Evolutionary conservation across 2,113 vertebrate genomes (phyloP).

Genomic region (Hiodon tergisus): DNA sequence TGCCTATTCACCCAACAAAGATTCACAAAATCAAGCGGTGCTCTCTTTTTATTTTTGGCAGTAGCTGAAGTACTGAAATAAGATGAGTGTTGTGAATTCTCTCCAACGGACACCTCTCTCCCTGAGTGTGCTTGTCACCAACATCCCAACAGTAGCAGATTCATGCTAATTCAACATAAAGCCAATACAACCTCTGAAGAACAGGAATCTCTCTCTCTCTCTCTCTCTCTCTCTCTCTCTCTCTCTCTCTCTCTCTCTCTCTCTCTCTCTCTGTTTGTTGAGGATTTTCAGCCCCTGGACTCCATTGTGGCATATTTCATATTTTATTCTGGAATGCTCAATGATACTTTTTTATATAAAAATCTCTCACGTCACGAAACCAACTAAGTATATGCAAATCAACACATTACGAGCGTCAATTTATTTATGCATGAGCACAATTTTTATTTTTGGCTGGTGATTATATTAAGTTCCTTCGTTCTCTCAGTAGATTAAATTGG

Average conservation of each 20-base stretch:
- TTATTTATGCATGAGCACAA: slow-evolving; percentile 27
- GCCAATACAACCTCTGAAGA: neutral
- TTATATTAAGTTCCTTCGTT: slow-evolving; percentile 12
- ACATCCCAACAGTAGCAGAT: neutral
- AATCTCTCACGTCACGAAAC: slow-evolving; percentile 14
- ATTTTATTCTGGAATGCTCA: neutral
- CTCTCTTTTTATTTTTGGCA: neutral
- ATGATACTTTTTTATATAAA: neutral
- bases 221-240: no score
- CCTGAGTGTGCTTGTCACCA: neutral
- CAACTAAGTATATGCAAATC: slow-evolving; percentile 25
- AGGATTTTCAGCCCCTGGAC: neutral
- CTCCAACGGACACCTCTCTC: neutral
- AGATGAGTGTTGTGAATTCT: neutral
- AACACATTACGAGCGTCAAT: slow-evolving; percentile 20
- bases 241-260: no score
- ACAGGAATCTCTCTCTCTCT: neutral
- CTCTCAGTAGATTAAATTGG: slow-evolving; percentile 16
- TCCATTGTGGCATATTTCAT: neutral
- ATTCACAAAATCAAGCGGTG: slow-evolving; percentile 28
- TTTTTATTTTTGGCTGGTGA: slow-evolving; percentile 20
- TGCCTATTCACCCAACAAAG: slow-evolving; percentile 20
- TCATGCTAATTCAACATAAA: neutral
- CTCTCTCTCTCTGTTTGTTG: no score
- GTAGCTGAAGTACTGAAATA: neutral